Percentiles rank a stretch among this genome's conserved stretches.
Evolutionary conservation across 2,888 invertebrate genomes (phyloP).

Genomic region (Zootermopsis nevadensis): DNA sequence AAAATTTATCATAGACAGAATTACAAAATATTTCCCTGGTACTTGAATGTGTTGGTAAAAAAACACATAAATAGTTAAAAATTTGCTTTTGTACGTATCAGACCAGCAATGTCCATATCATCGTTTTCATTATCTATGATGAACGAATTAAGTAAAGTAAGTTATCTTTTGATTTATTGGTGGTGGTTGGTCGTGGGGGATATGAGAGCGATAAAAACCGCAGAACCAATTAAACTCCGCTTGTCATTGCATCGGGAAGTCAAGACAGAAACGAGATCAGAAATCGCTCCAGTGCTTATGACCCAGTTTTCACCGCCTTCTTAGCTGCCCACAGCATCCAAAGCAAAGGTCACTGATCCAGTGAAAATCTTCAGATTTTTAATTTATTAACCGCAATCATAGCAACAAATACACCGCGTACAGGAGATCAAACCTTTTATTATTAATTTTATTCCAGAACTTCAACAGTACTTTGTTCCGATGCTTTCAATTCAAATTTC

Average conservation of each 20-base stretch:
- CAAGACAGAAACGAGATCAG: not conserved
- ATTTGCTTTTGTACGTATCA: too few species aligned
- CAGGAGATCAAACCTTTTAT: too few species aligned
- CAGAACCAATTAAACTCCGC: not conserved
- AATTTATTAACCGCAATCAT: not conserved
- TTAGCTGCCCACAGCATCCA: not conserved
- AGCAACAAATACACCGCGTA: not conserved
- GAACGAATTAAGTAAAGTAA: too few species aligned
- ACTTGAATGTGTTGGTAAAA: too few species aligned
- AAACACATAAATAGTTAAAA: too few species aligned
- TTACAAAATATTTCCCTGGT: too few species aligned
- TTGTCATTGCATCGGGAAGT: not conserved
- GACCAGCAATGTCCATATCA: too few species aligned
- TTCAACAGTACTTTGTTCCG: too few species aligned
- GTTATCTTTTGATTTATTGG: not conserved
- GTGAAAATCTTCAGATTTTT: conserved; percentile 4
- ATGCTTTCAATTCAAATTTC: too few species aligned
- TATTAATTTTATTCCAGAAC: too few species aligned
- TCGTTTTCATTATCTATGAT: too few species aligned
- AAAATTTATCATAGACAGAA: too few species aligned
- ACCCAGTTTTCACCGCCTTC: not conserved
- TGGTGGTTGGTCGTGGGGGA: not conserved
- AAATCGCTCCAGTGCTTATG: conserved; percentile 1
- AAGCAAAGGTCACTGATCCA: conserved; percentile 20
- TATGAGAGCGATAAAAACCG: not conserved